Evolutionary conservation across 2,797 vertebrate species (phyloP), one percentile per base, ranked within the genome.

Genomic region (Cuniculus paca): DNA sequence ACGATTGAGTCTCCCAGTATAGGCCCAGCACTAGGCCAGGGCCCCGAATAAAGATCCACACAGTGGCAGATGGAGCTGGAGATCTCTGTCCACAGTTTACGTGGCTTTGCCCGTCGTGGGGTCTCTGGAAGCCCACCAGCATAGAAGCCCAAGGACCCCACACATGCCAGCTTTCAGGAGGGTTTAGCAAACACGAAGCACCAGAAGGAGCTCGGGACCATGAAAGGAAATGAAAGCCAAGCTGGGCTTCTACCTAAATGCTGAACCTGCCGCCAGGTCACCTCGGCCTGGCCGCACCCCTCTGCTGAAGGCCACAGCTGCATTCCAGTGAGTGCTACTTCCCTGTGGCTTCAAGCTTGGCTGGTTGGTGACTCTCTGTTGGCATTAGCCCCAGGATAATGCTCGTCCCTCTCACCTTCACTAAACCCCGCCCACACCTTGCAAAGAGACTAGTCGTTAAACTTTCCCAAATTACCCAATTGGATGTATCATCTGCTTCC

Each of bases 401-500:
- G 31, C 10, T 86, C 39, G 72, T 2, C 20, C 42, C 22, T 16
- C 2, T 24, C 22, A 31, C 45, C 61, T 63, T 87, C 26, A 50
- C 54, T 84, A 92, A 87, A 13, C 31, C 20, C 24, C 42, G 9
- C 16, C 56, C 60, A 75, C 52, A 45, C 28, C 60, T 91, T 89
- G 42, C 56, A 60, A 68, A 84, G 22, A 56, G 45, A 83, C 36
- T 39, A 50, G 31, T 74, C 75, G 20, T 54, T 79, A 42, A 82
- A 74, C 56, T 56, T 42, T 42, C 86, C 54, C 79, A 17, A 26
- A 24, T 97, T 86, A 52, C 90, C 63, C 70, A 77, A n/a, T 0
- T 45, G 39, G 52, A 8, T 65, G 28, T 61, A 60, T 56, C 74
- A 68, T 75, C 83, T 83, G 84, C 90, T 93, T 95, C 94, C 95